phyloP scores from a whole-genome alignment of 2,888 invertebrate species.

The Aphrophora alni region DNA sequence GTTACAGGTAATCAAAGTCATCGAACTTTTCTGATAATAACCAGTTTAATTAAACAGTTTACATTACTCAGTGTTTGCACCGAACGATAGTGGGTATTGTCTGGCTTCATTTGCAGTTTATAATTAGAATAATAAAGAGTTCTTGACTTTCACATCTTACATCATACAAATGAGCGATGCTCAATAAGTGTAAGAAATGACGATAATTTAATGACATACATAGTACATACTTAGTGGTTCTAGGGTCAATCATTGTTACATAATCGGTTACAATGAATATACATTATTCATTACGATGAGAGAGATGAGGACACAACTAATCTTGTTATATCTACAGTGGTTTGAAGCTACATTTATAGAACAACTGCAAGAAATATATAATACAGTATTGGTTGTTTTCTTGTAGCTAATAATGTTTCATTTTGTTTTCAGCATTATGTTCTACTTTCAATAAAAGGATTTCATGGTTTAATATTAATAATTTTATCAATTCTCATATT shows the following conservation, averaged over 20 bases:
- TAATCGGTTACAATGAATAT: neutral
- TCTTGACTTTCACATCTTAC: neutral
- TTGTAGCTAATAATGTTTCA: no score
- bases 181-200: neutral
- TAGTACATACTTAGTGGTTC: neutral
- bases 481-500: no score
- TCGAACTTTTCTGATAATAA: neutral
- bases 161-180: neutral
- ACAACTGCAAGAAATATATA: no score
- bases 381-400: no score
- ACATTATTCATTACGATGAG: neutral
- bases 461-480: no score
- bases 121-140: neutral
- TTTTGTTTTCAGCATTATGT: no score
- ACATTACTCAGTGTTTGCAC: neutral
- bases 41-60: neutral
- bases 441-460: no score
- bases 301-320: neutral
- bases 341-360: no score
- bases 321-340: neutral
- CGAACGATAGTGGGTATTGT: neutral
- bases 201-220: neutral
- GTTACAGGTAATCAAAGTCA: no score
- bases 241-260: neutral
- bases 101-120: neutral